Evolutionary conservation across 2,113 vertebrate species (phyloP), one percentile per base, ranked within the genome.

Genomic region (Neodon shergylaensis): DNA sequence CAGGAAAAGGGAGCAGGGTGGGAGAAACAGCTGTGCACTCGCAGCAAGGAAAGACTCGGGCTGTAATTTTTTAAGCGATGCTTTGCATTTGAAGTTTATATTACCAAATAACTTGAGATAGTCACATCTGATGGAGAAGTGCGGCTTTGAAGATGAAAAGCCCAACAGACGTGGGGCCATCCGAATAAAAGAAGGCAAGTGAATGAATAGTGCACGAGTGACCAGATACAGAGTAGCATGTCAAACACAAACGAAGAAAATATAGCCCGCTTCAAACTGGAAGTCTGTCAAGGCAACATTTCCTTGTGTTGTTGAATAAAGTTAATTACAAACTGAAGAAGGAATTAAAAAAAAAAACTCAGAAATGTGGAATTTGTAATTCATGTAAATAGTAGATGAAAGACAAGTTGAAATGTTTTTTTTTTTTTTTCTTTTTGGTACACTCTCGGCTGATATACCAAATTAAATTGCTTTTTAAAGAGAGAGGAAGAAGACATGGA

Each of bases 61-160:
- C 0, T 95, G 66, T 73, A 92, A 39, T 84, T 98, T 97, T 98
- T 97, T 98, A 96, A 96, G 86, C 68, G 58, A 92, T 74, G 58
- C 73, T 96, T 97, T 49, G 3, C 96, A 74, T 95, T 95, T 98
- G 79, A 95, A 98, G 94, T 96, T 97, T 90, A 90, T 4, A 28
- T 26, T 86, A 81, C 61, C 70, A 93, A 95, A 76, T 93, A 91
- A 65, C 79, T 58, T 92, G 9, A 86, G 22, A 58, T 19, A 94
- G 21, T 52, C 42, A 65, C 88, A 97, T 36, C 47, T 92, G 36
- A 39, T 77, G 70, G 9, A 95, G 72, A 90, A 89, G 94, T 66
- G 70, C 44, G 14, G 12, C 95, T 94, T 52, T 97, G 96, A 98
- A 98, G 97, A 68, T 9, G 24, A 81, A 96, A 96, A 79, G 65